Evolutionary conservation across 2,113 vertebrate genomes (phyloP), one percentile per base, ranked within the genome.

Genomic region (Apus apus): DNA sequence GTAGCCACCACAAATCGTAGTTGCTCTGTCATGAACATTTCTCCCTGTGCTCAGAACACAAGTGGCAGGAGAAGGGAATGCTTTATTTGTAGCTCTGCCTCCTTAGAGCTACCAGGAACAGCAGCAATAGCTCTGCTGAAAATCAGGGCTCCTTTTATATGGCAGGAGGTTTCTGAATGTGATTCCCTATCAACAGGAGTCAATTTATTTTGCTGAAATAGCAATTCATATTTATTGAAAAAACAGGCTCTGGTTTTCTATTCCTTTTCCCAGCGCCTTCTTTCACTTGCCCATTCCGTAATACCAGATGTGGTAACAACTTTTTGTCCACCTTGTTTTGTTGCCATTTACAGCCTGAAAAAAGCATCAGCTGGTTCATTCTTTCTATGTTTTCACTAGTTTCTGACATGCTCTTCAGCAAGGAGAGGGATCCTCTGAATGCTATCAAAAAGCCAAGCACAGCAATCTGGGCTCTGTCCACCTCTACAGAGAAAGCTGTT

Each of bases 171-270:
- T 81, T 18, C 40, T 25, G 13, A 77, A 20, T 54, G 21, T 1
- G 5, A 15, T 43, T 77, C 18, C 1, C 0, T 30, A 60, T n/a
- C 32, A 72, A 46, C 29, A 45, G 27, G 9, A 12, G 30, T 13
- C 18, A 48, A 48, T 48, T 48, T 48, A 19, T 58, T 74, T 74
- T 87, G 14, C 34, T 76, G 51, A 78, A 91, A 67, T 50, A 54
- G 13, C 4, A 45, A 27, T 53, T 34, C 1, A 0, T 38, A 56
- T 67, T 85, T 87, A 36, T 78, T 56, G 57, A 62, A 68, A 66
- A 70, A 3, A 0, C 0, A 32, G 22, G 5, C 36, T 54, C 36
- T 58, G 5, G 1, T 62, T 88, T 30, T 90, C 40, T 51, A 0
- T 38, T 87, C 8, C 21, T 78, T 61, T 50, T 72, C 30, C 30